Conservation (phyloP, 2,797 vertebrate genomes). For the Acipenser transmontanus region DNA sequence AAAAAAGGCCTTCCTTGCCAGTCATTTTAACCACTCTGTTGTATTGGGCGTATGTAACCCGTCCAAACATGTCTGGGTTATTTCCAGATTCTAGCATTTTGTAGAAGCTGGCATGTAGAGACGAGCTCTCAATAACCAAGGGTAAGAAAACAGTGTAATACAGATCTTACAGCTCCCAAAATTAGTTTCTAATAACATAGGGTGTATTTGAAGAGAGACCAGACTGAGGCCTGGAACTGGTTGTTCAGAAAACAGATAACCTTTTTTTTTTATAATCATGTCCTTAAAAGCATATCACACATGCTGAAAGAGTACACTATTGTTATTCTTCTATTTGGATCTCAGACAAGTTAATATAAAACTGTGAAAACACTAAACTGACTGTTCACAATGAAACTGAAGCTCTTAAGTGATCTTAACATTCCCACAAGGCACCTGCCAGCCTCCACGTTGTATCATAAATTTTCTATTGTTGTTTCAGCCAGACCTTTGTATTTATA, state of each 20-base stretch:
- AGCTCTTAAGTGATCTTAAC: constrained; percentile 21
- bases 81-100: constrained; percentile 21
- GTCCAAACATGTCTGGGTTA: constrained; percentile 34
- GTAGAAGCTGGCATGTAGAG: neutral
- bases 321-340: neutral
- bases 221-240: no score
- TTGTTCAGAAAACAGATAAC: no score
- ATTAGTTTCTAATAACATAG: no score
- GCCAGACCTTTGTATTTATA: constrained; percentile 37
- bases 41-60: constrained; percentile 25
- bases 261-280: no score
- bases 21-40: constrained; percentile 28
- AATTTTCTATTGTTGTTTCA: constrained; percentile 28
- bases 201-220: no score
- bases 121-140: neutral
- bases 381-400: neutral
- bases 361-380: neutral
- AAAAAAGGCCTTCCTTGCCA: constrained; percentile 23
- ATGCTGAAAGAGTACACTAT: neutral
- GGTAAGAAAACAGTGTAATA: no score
- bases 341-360: neutral
- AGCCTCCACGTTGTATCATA: constrained; percentile 29
- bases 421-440: constrained; percentile 21
- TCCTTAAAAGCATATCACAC: neutral
- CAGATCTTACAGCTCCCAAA: no score